phyloP scores from a whole-genome alignment of 2,888 invertebrate genomes.

The Dolomedes plantarius region DNA sequence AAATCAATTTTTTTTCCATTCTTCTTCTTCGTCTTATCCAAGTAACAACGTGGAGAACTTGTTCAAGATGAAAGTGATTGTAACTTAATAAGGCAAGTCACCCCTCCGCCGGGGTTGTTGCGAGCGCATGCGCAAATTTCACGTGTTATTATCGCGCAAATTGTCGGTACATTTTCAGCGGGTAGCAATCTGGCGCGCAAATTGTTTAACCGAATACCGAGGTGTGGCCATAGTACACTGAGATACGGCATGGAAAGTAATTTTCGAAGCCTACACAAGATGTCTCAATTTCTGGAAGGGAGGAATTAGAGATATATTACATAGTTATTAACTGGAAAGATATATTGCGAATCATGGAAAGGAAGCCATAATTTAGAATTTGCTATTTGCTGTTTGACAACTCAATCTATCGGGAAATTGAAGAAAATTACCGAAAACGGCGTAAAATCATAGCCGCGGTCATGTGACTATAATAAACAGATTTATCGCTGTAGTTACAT shows the following conservation, averaged over 20 bases:
- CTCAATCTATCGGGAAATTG: neutral
- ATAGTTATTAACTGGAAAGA: constrained; percentile 45
- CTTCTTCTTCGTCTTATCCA: neutral
- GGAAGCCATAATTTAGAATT: neutral
- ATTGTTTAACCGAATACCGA: constrained; percentile 58
- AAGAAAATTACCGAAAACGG: too few species aligned
- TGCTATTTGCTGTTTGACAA: neutral
- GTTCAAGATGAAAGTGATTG: constrained; percentile 48
- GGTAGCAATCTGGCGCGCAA: constrained; percentile 40
- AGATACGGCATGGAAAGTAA: constrained; percentile 3
- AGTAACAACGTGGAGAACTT: constrained; percentile 15
- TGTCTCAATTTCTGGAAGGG: constrained; percentile 25
- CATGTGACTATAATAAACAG: too few species aligned
- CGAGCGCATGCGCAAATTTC: constrained; percentile 4
- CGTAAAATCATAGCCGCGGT: too few species aligned
- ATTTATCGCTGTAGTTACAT: too few species aligned
- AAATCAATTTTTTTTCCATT: constrained; percentile 46
- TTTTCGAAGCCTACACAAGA: constrained; percentile 2
- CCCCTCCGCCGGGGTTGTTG: neutral
- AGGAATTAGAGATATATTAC: constrained; percentile 45
- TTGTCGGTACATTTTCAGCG: neutral
- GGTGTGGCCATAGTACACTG: constrained; percentile 36
- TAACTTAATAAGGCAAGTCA: constrained; percentile 63
- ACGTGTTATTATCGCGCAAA: constrained; percentile 3
- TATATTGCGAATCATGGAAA: neutral